phyloP scores from a whole-genome alignment of 2,797 vertebrate species.

The Chelonia mydas region DNA sequence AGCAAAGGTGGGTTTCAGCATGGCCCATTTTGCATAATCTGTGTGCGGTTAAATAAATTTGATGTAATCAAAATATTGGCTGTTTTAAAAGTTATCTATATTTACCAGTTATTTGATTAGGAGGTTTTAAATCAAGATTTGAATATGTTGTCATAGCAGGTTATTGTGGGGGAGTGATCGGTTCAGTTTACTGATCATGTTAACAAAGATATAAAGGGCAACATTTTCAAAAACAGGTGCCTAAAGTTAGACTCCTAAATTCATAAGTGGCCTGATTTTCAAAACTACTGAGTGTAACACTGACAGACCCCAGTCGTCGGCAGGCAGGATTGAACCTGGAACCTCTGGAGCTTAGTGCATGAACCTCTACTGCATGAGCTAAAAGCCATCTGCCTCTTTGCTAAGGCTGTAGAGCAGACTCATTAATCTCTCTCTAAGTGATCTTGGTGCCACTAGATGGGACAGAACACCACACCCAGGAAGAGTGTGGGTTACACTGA shows the following conservation, averaged over 20 bases:
- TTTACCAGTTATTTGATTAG: not conserved
- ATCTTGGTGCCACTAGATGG: no score
- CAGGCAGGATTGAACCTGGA: no score
- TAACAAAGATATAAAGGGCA: not conserved
- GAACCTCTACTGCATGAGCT: no score
- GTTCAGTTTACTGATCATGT: not conserved
- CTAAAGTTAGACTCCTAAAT: not conserved
- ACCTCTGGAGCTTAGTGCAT: no score
- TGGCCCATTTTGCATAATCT: not conserved
- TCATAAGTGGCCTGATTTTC: not conserved
- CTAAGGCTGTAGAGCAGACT: no score
- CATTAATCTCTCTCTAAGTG: no score
- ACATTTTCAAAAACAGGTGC: not conserved
- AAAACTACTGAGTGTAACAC: not conserved
- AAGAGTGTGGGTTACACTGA: not conserved
- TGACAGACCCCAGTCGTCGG: no score
- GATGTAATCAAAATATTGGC: not conserved
- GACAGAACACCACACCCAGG: no score
- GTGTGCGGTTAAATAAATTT: not conserved
- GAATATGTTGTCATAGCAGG: not conserved
- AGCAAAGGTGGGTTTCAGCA: not conserved
- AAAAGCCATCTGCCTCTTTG: no score
- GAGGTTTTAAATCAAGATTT: not conserved
- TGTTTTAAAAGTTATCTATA: not conserved
- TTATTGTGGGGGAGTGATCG: not conserved